Conservation (phyloP, 2,888 invertebrate genomes). For the Philereme transversata region DNA sequence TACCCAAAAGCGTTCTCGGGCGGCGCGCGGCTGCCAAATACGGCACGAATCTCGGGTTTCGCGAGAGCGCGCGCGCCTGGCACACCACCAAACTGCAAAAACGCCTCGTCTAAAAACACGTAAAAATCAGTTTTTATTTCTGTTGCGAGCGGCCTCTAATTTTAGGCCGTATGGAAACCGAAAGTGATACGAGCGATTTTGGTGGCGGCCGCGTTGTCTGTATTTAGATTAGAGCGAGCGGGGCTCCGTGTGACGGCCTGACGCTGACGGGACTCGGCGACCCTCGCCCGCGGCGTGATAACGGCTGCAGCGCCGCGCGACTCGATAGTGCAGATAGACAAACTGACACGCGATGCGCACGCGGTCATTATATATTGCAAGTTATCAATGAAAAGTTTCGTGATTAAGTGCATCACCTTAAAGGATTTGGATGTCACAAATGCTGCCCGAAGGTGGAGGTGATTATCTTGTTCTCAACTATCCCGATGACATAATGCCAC, state of each 20-base stretch:
- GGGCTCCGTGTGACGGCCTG: slow-evolving; percentile 36
- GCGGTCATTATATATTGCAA: slow-evolving; percentile 27
- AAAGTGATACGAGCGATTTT: slow-evolving; percentile 82
- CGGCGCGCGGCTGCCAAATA: slow-evolving; percentile 74
- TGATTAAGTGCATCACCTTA: slow-evolving; percentile 48
- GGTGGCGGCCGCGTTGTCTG: slow-evolving; percentile 78
- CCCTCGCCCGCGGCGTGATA: slow-evolving; percentile 35
- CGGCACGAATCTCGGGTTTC: slow-evolving; percentile 82
- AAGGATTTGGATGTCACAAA: slow-evolving; percentile 76
- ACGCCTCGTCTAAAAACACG: slow-evolving; percentile 78
- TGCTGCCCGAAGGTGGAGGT: slow-evolving; percentile 80
- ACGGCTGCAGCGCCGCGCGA: slow-evolving; percentile 40
- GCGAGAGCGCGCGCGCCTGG: slow-evolving; percentile 64
- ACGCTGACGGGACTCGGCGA: slow-evolving; percentile 26
- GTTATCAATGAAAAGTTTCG: slow-evolving; percentile 50
- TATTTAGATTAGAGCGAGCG: slow-evolving; percentile 78
- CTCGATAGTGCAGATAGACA: slow-evolving; percentile 32
- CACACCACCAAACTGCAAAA: slow-evolving; percentile 68
- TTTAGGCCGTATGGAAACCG: slow-evolving; percentile 81
- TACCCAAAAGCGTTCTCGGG: slow-evolving; percentile 37
- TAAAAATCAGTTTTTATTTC: slow-evolving; percentile 82
- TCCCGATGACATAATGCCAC: slow-evolving; percentile 18
- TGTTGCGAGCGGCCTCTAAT: slow-evolving; percentile 80
- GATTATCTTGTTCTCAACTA: slow-evolving; percentile 48
- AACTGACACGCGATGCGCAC: slow-evolving; percentile 26